Evolutionary conservation across 1,140 invertebrate genomes (phyloP), one percentile per base, ranked within the genome.

Genomic region (Elysia chlorotica): DNA sequence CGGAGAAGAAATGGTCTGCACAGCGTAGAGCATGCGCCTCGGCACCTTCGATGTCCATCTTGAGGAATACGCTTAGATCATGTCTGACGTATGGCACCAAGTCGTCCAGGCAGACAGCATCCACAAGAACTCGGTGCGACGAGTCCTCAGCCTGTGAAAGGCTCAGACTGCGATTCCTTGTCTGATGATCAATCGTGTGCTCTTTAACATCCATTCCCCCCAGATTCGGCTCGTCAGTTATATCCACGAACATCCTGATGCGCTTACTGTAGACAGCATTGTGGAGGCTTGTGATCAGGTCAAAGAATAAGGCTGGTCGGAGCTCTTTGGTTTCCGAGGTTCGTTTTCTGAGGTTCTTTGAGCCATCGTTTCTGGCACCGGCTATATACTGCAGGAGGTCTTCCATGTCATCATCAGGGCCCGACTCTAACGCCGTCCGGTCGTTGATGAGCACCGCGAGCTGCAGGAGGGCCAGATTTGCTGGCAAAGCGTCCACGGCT

Each of bases 1-100:
- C 33, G 61, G 76, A 74, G 61, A 85, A 82, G 57, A 84, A 76
- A 23, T 71, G 31, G 17, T 36, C 48, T 0, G 71, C 75, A 36
- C 74, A 70, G 21, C 56, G 31, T 23, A 84, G 71, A 17, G 72
- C 77, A 10, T 73, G 69, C 30, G 71, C 72, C 63, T 85, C 82
- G n/a, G 66, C 77, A 5, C 80, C 82, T 59, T 85, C 78, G n/a
- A 78, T 74, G 73, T 80, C 78, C 38, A 80, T 73, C 57, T 80
- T 80, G 1, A 80, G 65, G 53, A 73, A 74, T 14, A 76, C 65
- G 17, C 68, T 48, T 17, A 31, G 28, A 48, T 63, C 48, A 23
- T 62, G 41, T 38, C 59, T 53, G 17, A 79, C 53, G 19, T 76
- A 65, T n/a, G 67, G 59, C 6, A 77, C 33, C 17, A 83, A 71